Conservation (phyloP, 2,113 vertebrate genomes). For the Piprites chloris region DNA sequence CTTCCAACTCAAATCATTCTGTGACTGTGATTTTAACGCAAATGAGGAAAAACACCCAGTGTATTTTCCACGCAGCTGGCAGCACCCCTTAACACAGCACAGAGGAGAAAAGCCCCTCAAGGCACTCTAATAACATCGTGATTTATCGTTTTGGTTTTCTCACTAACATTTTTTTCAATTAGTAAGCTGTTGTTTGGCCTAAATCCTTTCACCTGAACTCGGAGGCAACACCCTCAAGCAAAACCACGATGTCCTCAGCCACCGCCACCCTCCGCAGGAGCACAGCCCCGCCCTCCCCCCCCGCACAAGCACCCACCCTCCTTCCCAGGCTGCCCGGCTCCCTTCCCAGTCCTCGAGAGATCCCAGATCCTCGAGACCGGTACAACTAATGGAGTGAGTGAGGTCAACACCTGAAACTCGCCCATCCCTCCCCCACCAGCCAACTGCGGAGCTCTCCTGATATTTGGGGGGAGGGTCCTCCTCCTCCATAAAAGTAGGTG, state of each 20-base stretch:
- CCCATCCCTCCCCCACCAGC: neutral
- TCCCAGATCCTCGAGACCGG: accelerated
- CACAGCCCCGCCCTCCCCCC: too few relatives aligned
- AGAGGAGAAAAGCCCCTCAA: accelerated
- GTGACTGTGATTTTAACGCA: neutral
- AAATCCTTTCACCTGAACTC: neutral
- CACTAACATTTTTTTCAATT: accelerated
- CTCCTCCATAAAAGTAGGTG: neutral
- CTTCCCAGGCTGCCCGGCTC: accelerated
- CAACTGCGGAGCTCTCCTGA: neutral
- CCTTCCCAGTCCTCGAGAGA: accelerated
- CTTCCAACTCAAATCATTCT: neutral
- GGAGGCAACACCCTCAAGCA: neutral
- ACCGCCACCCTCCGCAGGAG: neutral
- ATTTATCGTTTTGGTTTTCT: neutral
- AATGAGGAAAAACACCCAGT: neutral
- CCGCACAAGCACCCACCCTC: too few relatives aligned
- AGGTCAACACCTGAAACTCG: accelerated
- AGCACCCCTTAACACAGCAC: accelerated
- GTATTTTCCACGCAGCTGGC: neutral
- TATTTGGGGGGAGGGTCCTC: neutral
- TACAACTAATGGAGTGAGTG: accelerated
- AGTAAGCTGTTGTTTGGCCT: too few relatives aligned
- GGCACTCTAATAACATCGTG: accelerated
- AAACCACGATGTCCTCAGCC: accelerated